Evolutionary conservation across 1,140 invertebrate genomes (phyloP), one percentile per base, ranked within the genome.

Genomic region (Oryctes rhinoceros): DNA sequence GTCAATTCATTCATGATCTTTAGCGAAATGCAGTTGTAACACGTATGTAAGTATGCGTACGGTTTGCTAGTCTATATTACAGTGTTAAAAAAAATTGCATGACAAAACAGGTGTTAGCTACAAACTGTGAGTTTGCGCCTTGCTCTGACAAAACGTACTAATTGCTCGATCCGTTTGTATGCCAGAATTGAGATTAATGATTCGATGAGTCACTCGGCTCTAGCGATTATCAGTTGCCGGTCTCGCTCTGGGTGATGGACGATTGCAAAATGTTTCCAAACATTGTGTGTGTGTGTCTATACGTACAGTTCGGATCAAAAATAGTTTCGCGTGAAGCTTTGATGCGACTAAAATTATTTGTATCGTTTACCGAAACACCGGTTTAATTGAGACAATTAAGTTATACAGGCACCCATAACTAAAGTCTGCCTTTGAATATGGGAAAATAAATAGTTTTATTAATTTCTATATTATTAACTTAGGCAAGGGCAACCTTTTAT

Each of bases 241-340:
- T n/a, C 11, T 11, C n/a, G 49, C 49, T 53, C n/a, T 53, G n/a
- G n/a, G n/a, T 53, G 49, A 53, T 53, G 49, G 49, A n/a, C 49
- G 49, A 53, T 53, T 53, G 49, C 11, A n/a, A 53, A 53, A 53
- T 53, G 49, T 53, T 53, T 53, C n/a, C n/a, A 53, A 53, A 53
- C 49, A 53, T 53, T 53, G 7, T 30, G 24, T 2, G 24, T 2
- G 24, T 30, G 24, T 30, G 0, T 30, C 24, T 30, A 30, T 30
- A 30, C 24, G 24, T 30, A 30, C 24, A 30, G 24, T 30, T 30
- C 24, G 24, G 24, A 30, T 2, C 24, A 30, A 30, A 30, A 30
- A 30, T 30, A 30, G 0, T 1, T 30, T 30, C 24, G 24, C 24
- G 2, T 30, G 24, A 30, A 30, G 24, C 24, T 30, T 30, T 30